Base-by-base conservation (phyloP, 2,113 vertebrate species). In the Rousettus leschenaultii region DNA sequence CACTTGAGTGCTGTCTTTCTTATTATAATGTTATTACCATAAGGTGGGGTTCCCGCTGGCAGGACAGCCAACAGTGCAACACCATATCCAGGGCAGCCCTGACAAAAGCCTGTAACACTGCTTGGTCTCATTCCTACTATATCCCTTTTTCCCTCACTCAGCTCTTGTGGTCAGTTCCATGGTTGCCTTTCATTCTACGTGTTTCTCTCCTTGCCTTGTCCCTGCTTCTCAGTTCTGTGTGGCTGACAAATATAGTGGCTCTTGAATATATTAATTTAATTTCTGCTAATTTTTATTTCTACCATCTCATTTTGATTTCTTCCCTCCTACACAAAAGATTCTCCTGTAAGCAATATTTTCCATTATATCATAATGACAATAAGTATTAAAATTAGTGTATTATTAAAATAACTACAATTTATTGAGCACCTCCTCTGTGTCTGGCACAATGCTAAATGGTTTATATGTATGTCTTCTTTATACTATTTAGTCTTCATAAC, bases 131-230 rank as follows among this genome's bases (percentile, higher is more conserved):
- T 53, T 51, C 12, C 26, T 45, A 3, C 14, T 66, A 9, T 1
- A 8, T 19, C 21, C 3, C 18, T 5, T 3, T 18, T 9, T 63
- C 30, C 40, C 43, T 35, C 2, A 7, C 22, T 0, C 2, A 0
- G 1, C 28, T 65, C 55, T 43, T 78, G 18, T 4, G 26, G 22
- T 48, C 38, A n/a, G 11, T 85, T 93, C 35, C 13, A 8, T 57
- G 35, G 5, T 75, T 95, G 38, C 5, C 4, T 38, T 38, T 43
- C 5, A 5, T 38, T 43, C n/a, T 79, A 2, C 8, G 6, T 33
- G 22, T 65, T 93, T 59, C 35, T 55, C 33, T 45, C 74, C 26
- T 57, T 18, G 14, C 51, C 51, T 68, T 19, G 3, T 30, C 19
- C 19, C 33, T 38, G 7, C 8, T 28, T 57, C 71, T 83, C n/a